phyloP scores from a whole-genome alignment of 2,888 invertebrate species.

The Diarsia dahlii region DNA sequence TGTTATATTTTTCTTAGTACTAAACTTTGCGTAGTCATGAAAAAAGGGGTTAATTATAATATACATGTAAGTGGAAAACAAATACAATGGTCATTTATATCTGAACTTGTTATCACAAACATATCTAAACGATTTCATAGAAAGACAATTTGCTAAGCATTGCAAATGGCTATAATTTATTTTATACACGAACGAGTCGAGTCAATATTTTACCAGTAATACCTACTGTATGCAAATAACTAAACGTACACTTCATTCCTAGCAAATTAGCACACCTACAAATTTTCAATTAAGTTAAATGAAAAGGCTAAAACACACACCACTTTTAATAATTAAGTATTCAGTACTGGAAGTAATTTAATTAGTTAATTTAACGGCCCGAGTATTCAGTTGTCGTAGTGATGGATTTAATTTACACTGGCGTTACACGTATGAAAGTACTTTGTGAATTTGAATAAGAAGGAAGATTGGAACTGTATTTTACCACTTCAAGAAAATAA shows the following conservation, averaged over 20 bases:
- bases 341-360: conserved; percentile 44
- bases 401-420: conserved; percentile 38
- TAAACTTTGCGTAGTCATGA: neutral
- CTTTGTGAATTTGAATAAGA: conserved; percentile 1
- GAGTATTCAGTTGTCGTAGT: conserved; percentile 36
- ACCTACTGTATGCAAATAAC: neutral
- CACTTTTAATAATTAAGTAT: conserved; percentile 58
- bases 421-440: conserved; percentile 8
- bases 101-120: neutral
- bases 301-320: conserved; percentile 39
- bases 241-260: neutral
- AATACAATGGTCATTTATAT: neutral
- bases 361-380: conserved; percentile 40
- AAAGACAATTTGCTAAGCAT: neutral
- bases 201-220: neutral
- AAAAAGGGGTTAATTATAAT: neutral
- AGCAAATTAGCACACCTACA: conserved; percentile 36
- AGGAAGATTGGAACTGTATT: neutral
- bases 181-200: neutral
- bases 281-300: conserved; percentile 49
- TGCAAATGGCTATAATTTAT: conserved; percentile 1
- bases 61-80: neutral
- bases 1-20: neutral
- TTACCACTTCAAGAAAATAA: neutral
- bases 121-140: neutral